Percentiles rank a stretch among this genome's conserved stretches.
Conservation (phyloP, 2,797 vertebrate species). For the Trachurus trachurus region DNA sequence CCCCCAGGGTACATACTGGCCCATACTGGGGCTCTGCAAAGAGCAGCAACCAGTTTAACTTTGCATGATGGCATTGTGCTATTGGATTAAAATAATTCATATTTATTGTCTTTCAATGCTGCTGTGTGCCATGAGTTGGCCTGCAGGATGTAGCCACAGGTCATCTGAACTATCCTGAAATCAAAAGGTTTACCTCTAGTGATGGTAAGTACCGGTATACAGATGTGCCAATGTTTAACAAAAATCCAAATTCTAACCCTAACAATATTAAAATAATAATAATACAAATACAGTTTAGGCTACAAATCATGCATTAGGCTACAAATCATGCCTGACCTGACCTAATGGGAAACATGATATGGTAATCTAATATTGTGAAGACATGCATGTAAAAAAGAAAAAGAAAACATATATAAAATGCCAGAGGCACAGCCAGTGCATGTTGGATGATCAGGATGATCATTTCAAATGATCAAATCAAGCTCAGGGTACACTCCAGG, state of each 20-base stretch:
- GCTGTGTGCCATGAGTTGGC: neutral
- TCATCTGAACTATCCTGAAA: constrained; percentile 28
- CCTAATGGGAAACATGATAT: neutral
- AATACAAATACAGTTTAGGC: too few species aligned
- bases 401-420: too few species aligned
- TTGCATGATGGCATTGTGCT: constrained; percentile 16
- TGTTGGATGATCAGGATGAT: constrained; percentile 6
- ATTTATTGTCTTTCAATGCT: constrained; percentile 16
- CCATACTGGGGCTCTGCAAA: constrained; percentile 2
- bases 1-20: constrained; percentile 30
- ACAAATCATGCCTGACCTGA: neutral
- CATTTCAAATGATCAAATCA: constrained; percentile 45
- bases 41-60: constrained; percentile 36
- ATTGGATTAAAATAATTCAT: constrained; percentile 44
- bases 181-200: constrained; percentile 22
- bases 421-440: neutral
- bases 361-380: too few species aligned
- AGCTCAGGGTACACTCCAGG: neutral
- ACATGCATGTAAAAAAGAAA: too few species aligned
- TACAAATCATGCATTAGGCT: too few species aligned
- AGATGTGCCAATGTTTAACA: constrained; percentile 12
- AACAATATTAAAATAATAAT: too few species aligned
- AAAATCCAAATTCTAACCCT: too few species aligned
- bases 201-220: neutral
- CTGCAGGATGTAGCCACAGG: constrained; percentile 26